Base-by-base conservation (phyloP, 64 coral and sea anemone genomes). In the Montipora cactus region DNA sequence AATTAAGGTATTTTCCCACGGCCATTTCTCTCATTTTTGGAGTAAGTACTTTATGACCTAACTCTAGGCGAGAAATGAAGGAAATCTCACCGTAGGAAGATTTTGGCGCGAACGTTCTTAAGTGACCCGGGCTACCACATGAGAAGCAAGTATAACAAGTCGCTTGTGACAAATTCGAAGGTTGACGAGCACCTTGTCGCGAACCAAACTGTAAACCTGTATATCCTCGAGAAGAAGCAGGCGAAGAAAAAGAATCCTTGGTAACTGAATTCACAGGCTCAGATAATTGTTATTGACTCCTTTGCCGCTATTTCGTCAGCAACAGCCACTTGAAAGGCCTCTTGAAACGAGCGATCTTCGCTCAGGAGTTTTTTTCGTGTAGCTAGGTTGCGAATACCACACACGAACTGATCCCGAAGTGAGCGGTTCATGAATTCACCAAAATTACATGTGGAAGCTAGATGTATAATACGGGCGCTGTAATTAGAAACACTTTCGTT, bases 371-470 rank as follows among this genome's bases (percentile, higher is more conserved):
- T 96, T 61, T 91, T 91, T 15, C 84, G 76, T 9, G 85, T 92
- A 9, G 87, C 70, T 77, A 74, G 20, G 62, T 90, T 92, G 50
- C 57, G 46, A 37, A 96, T 71, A 15, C 95, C 91, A 85, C 78
- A 89, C n/a, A 96, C 73, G 51, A 93, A 93, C 18, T 77, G 91
- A 49, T 87, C 91, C 4, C 84, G 55, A 49, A 93, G 53, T 5
- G 52, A 87, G 66, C 73, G 13, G 37, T 74, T 80, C 19, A 92
- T 51, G 50, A 83, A 89, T 8, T 70, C 84, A 20, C 90, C 78
- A 86, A 96, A 96, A 79, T 93, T 78, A 90, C 79, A 96, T 25
- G 77, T 88, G 8, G 77, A 62, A 21, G 95, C 95, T n/a, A 93
- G 71, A 62, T 50, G 90, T 85, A 87, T 66, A 67, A 96, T 57